Conservation (phyloP, 2,888 invertebrate species). For the Urechis unicinctus region DNA sequence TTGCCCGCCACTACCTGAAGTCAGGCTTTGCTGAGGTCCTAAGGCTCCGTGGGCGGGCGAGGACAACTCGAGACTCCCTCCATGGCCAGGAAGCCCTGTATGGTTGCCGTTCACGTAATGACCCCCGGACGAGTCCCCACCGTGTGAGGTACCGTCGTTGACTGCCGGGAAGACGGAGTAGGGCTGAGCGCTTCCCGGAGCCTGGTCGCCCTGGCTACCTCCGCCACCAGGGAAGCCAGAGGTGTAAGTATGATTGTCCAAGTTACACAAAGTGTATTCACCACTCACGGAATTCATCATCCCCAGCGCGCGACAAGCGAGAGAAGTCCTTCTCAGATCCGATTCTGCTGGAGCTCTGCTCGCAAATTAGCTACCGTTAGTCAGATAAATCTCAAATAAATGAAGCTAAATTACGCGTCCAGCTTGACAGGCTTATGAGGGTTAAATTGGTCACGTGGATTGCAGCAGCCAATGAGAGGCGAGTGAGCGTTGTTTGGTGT, state of each 20-base stretch:
- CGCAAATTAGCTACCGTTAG: too few species aligned
- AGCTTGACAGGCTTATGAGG: slow-evolving; percentile 13
- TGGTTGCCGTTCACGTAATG: too few species aligned
- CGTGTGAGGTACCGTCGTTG: neutral
- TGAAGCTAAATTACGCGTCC: slow-evolving; percentile 12
- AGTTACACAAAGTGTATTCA: slow-evolving; percentile 47
- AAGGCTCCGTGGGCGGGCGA: too few species aligned
- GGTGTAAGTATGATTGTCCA: slow-evolving; percentile 43
- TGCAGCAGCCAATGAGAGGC: slow-evolving; percentile 11
- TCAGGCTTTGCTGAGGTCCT: too few species aligned
- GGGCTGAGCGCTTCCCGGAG: too few species aligned
- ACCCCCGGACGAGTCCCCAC: neutral
- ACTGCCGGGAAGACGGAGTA: neutral
- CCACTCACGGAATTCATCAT: slow-evolving; percentile 38
- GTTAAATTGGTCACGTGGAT: slow-evolving; percentile 16
- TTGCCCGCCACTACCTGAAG: too few species aligned
- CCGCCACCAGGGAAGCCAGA: slow-evolving; percentile 23
- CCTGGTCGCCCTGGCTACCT: too few species aligned
- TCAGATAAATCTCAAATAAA: slow-evolving; percentile 15
- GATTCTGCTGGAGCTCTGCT: neutral
- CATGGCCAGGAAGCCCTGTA: too few species aligned
- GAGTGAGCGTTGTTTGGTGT: neutral
- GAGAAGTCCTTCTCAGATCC: neutral
- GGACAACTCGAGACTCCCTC: too few species aligned
- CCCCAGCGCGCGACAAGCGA: slow-evolving; percentile 21